phyloP scores from a whole-genome alignment of 2,797 vertebrate species.

The Urophycis tenuis region DNA sequence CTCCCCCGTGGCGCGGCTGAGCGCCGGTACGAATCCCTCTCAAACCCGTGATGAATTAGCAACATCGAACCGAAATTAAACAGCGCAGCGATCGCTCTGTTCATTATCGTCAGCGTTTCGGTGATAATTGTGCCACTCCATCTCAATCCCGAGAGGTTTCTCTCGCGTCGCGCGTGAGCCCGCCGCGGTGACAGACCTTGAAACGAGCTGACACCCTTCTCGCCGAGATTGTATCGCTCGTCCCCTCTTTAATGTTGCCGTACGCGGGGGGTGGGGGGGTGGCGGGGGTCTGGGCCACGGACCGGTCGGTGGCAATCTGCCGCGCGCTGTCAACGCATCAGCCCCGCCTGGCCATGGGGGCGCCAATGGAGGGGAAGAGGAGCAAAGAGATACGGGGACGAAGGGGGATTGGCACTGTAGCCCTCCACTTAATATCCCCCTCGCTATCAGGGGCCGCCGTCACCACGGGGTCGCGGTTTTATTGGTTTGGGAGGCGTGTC shows the following conservation, averaged over 20 bases:
- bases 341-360: constrained; percentile 31
- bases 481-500: constrained; percentile 42
- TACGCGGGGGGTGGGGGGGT: too few species aligned
- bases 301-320: constrained; percentile 13
- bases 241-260: neutral
- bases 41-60: neutral
- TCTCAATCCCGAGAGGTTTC: neutral
- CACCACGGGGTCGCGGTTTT: constrained; percentile 48
- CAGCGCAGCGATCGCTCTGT: neutral
- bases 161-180: too few species aligned
- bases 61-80: neutral
- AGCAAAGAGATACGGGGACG: constrained; percentile 30
- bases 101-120: neutral
- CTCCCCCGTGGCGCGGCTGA: too few species aligned
- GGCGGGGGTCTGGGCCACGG: neutral
- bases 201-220: neutral
- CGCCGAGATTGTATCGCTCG: neutral
- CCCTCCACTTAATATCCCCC: constrained; percentile 48
- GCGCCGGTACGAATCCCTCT: neutral
- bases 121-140: constrained; percentile 3
- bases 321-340: constrained; percentile 48
- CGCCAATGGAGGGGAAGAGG: constrained; percentile 40
- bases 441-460: constrained; percentile 60
- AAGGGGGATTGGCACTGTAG: constrained; percentile 45
- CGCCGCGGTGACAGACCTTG: too few species aligned